These are phyloP conservation scores for Homarus gammarus DNA, from an alignment of 2,888 invertebrate genomes.

Conservation along the genomic window DNA sequence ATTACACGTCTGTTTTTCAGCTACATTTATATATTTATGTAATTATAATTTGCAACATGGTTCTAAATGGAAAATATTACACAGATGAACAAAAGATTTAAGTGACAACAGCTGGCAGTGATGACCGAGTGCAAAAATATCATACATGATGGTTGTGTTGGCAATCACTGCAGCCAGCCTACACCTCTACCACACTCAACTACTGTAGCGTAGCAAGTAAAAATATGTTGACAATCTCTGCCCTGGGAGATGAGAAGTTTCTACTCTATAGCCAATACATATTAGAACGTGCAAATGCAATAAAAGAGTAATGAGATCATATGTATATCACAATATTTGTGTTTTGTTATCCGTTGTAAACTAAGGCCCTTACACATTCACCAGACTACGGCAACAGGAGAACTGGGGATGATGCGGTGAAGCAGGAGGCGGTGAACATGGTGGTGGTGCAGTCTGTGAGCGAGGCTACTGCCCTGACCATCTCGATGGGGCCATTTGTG, in stretches of 20 bases:
- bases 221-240: background rate
- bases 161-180: constrained; percentile 28
- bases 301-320: constrained; percentile 2
- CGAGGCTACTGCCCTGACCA: too few species aligned
- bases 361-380: background rate
- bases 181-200: constrained; percentile 17
- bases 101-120: constrained; percentile 58
- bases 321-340: constrained; percentile 16
- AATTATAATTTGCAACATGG: background rate
- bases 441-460: background rate
- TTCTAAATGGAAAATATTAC: constrained; percentile 4
- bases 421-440: background rate
- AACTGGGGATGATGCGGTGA: background rate
- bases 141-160: constrained; percentile 22
- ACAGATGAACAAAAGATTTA: background rate
- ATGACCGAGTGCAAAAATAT: constrained; percentile 53
- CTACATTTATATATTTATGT: constrained; percentile 23
- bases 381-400: background rate
- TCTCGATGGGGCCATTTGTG: too few species aligned
- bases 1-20: constrained; percentile 10
- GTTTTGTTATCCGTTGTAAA: background rate
- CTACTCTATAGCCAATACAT: background rate
- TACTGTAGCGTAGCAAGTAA: background rate
- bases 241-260: background rate
- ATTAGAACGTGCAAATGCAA: background rate